A percentile compares a stretch with the other conserved stretches of the same genome.
phyloP scores from a whole-genome alignment of 2,797 vertebrate species.

The Emydoidea blandingii region DNA sequence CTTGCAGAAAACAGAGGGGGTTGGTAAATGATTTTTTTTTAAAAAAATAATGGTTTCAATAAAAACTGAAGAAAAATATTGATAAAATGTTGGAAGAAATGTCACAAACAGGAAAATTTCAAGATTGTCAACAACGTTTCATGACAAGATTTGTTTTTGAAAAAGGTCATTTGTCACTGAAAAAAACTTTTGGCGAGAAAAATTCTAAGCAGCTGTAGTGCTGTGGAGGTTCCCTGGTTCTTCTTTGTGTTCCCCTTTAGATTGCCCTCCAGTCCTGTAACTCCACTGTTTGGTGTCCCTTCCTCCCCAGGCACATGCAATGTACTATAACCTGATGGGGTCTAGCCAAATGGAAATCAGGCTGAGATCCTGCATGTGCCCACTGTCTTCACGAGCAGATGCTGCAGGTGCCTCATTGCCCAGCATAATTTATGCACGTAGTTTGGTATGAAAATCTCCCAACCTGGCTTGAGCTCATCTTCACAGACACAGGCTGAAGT shows the following conservation, averaged over 20 bases:
- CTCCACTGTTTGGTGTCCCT: not conserved
- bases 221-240: not conserved
- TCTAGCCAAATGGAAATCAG: not conserved
- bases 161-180: not conserved
- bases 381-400: not conserved
- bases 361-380: not conserved
- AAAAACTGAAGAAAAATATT: not conserved
- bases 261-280: not conserved
- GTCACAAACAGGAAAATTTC: not conserved
- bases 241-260: not conserved
- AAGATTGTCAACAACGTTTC: not conserved
- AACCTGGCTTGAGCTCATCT: not conserved
- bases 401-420: not conserved
- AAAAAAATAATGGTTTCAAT: rapidly evolving
- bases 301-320: not conserved
- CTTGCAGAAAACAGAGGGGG: not conserved
- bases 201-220: not conserved
- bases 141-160: not conserved
- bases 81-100: not conserved
- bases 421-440: no score
- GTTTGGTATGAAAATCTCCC: not conserved
- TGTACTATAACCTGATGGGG: not conserved
- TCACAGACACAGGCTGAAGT: not conserved
- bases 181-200: not conserved
- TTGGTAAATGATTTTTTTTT: not conserved